These are phyloP conservation scores for Macroglossus sobrinus DNA, from an alignment of 2,113 vertebrate genomes.

Conservation along the genomic window DNA sequence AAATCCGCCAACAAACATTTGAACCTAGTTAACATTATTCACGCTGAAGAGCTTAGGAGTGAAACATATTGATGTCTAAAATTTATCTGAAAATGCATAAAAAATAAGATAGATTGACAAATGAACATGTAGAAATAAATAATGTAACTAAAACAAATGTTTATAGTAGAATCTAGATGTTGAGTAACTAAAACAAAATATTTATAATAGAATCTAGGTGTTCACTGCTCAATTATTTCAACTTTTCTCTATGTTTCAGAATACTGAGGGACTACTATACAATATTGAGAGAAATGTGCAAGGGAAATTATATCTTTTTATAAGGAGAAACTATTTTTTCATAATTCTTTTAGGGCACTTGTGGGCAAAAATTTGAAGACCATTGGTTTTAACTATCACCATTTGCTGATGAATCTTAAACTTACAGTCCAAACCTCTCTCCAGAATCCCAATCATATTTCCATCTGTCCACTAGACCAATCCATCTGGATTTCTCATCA, in stretches of 20 bases:
- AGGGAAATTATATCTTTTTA: neutral
- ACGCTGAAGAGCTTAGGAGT: neutral
- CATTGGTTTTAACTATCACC: neutral
- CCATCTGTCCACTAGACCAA: neutral
- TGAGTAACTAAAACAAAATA: neutral
- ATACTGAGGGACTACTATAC: neutral
- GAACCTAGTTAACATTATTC: neutral
- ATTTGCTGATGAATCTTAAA: slow-evolving; percentile 10
- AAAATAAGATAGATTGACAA: neutral
- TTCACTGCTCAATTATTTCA: neutral
- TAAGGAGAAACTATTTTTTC: slow-evolving; percentile 2
- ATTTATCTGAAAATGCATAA: slow-evolving; percentile 22
- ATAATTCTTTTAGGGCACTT: neutral
- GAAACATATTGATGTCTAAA: neutral
- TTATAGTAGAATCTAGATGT: neutral
- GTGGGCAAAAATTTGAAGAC: neutral
- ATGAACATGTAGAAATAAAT: neutral
- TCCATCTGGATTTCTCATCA: neutral
- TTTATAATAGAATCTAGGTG: neutral
- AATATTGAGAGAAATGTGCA: neutral
- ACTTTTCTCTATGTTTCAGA: neutral
- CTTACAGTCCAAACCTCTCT: neutral
- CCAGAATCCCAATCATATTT: neutral
- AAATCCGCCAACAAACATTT: slow-evolving; percentile 4
- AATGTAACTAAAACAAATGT: neutral